A percentile compares a stretch with the other conserved stretches of the same genome.
Conservation (phyloP, 1,140 invertebrate genomes). For the Drosophila bocki region DNA sequence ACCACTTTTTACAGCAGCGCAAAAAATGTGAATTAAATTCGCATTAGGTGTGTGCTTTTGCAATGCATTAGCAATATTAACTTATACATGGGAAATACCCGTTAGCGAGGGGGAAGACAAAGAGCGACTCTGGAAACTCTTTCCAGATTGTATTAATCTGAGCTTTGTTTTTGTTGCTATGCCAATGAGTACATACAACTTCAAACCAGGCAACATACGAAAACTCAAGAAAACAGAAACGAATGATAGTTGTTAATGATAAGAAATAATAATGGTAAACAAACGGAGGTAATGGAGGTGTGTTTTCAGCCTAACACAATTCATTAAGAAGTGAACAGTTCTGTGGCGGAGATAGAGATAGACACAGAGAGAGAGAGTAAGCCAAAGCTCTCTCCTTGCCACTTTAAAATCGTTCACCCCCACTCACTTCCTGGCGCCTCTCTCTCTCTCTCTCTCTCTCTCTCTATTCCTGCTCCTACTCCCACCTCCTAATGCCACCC, state of each 20-base stretch:
- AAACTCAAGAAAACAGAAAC: conserved; percentile 1
- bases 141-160: conserved; percentile 20
- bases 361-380: not conserved
- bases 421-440: not conserved
- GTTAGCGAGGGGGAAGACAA: not conserved
- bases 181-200: conserved; percentile 15
- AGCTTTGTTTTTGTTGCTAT: conserved; percentile 13
- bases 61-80: not conserved
- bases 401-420: not conserved
- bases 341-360: not conserved
- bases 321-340: conserved; percentile 37
- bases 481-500: not conserved
- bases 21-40: not conserved
- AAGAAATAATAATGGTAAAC: conserved; percentile 17
- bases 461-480: not conserved
- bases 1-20: not conserved
- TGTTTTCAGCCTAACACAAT: conserved; percentile 42
- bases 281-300: conserved; percentile 37
- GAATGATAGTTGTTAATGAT: conserved; percentile 1
- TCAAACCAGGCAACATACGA: not conserved
- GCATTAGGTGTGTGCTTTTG: not conserved
- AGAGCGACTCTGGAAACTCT: not conserved
- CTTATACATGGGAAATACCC: conserved; percentile 20
- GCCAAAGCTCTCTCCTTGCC: not conserved
- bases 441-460: not conserved